These are phyloP conservation scores for Amblyteles armatorius DNA, from an alignment of 2,888 invertebrate genomes.

Conservation along the genomic window DNA sequence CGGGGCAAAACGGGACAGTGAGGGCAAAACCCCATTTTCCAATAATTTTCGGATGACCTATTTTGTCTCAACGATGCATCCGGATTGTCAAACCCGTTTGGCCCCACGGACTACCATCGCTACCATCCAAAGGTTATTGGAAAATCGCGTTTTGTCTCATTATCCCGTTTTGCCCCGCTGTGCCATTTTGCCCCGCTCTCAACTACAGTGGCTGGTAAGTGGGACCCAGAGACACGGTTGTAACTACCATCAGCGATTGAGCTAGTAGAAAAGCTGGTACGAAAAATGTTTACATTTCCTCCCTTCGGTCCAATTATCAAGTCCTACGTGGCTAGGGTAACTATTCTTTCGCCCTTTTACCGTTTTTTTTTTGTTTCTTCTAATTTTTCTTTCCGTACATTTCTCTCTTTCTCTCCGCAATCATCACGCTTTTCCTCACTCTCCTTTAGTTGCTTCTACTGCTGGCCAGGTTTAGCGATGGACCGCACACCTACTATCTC, in stretches of 20 bases:
- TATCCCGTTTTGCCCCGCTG: too few species aligned
- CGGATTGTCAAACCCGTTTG: too few species aligned
- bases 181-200: too few species aligned
- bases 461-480: conserved; percentile 28
- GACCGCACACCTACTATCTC: conserved; percentile 32
- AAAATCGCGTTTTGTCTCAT: too few species aligned
- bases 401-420: conserved; percentile 14
- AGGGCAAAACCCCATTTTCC: too few species aligned
- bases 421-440: conserved; percentile 29
- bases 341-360: not conserved
- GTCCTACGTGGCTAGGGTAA: not conserved
- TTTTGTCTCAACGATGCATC: too few species aligned
- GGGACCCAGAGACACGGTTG: not conserved
- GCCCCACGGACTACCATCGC: too few species aligned
- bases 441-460: conserved; percentile 7
- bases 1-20: too few species aligned
- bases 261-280: not conserved
- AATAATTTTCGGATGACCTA: too few species aligned
- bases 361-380: not conserved
- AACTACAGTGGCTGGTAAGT: not conserved
- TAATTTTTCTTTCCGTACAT: conserved; percentile 14
- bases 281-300: conserved; percentile 1
- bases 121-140: too few species aligned
- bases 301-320: not conserved
- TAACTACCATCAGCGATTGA: not conserved